These are phyloP conservation scores for Beroe forskalii DNA, from an alignment of 37 sponge, comb jelly and placozoan genomes.

Conservation along the genomic window DNA sequence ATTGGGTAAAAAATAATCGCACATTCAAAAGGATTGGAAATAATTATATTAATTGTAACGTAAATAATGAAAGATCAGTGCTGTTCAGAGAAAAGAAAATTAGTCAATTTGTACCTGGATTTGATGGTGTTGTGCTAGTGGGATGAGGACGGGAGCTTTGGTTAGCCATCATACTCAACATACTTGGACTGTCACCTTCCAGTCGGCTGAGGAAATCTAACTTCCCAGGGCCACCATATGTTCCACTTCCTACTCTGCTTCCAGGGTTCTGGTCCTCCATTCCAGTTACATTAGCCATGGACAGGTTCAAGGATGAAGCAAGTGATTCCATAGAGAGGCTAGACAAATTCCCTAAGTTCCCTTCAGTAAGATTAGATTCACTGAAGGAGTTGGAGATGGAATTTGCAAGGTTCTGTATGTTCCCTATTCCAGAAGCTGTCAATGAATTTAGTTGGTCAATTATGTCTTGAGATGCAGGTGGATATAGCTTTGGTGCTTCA, in stretches of 20 bases:
- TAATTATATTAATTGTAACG: background rate
- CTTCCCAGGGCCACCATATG: background rate
- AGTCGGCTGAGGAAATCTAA: conserved; percentile 50
- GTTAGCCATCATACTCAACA: conserved; percentile 54
- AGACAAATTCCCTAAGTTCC: background rate
- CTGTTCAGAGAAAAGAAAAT: conserved; percentile 40
- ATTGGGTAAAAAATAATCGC: background rate
- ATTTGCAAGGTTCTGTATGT: conserved; percentile 57
- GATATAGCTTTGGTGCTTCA: conserved; percentile 1
- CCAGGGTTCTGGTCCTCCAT: background rate
- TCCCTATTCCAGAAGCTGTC: background rate
- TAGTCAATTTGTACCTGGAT: conserved; percentile 6
- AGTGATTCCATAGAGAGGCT: conserved; percentile 39
- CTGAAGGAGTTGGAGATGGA: background rate
- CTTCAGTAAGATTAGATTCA: background rate
- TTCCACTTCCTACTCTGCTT: background rate
- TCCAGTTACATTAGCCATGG: conserved; percentile 25
- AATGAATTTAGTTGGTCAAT: conserved; percentile 39
- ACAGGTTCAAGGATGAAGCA: conserved; percentile 45
- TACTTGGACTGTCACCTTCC: conserved; percentile 58
- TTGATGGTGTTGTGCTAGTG: conserved; percentile 24
- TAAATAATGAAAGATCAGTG: conserved; percentile 53
- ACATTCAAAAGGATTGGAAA: background rate
- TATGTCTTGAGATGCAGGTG: conserved; percentile 22
- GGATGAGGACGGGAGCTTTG: background rate